Evolutionary conservation across 2,113 vertebrate genomes (phyloP), one percentile per base, ranked within the genome.

Genomic region (Nesogale talazaci): DNA sequence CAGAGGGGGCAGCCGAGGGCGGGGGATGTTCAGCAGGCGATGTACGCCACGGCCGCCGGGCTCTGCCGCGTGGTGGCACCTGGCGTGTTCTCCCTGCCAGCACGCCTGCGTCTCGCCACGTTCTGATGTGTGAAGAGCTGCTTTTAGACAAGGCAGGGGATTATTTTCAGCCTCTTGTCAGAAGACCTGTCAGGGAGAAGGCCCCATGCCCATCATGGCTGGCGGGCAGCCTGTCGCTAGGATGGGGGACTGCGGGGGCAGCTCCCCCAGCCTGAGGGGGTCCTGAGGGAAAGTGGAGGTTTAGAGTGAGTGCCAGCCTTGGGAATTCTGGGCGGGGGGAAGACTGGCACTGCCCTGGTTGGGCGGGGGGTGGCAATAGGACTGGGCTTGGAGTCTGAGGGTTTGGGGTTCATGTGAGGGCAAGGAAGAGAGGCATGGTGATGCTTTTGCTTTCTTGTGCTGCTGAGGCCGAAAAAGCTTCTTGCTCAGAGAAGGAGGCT

Each of bases 151-250:
- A 92, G 89, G 89, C 63, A 67, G 34, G 69, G 82, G 80, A 94
- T 94, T 95, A 96, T 96, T 95, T 95, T 93, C 92, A 95, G 97
- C 92, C 92, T 89, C 92, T 93, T 91, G 89, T 96, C 91, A 80
- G 89, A 92, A 94, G 96, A 93, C 1, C 0, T 15, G 52, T 87
- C 63, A 56, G 67, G 86, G 57, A 65, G 67, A 76, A 86, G 56
- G 29, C 42, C 70, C 2, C 0, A 38, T 19, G 79, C 27, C 23
- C 10, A 29, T 1, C 61, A 11, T 63, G 40, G 56, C 52, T n/a
- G 2, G 52, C 8, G 42, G 80, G 11, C n/a, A 65, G 6, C 0
- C 59, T 27, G 23, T 65, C 7, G 23, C 22, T 25, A 25, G 27
- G 63, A 4, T 25, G 29, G 27, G 9, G 27, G 16, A 1, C 14